Evolutionary conservation across 2,113 vertebrate species (phyloP).

Genomic region (Pipa parva): DNA sequence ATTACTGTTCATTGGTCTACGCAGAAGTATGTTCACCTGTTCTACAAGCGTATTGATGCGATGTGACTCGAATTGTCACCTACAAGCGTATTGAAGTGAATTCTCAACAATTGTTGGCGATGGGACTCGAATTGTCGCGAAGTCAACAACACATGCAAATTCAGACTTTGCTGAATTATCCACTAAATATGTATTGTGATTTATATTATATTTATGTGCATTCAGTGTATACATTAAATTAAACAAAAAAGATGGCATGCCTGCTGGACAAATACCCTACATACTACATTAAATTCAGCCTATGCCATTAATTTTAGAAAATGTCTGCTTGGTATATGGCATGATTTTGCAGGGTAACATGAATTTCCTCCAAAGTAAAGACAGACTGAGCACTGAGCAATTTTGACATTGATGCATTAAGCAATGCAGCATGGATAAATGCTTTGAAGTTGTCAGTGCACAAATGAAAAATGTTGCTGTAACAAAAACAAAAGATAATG

Average conservation of each 20-base stretch:
- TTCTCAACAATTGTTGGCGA: too few species aligned
- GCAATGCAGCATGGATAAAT: constrained; percentile 37
- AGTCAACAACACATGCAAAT: too few species aligned
- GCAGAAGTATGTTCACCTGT: too few species aligned
- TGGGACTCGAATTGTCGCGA: too few species aligned
- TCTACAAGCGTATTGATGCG: too few species aligned
- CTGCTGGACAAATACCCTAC: neutral
- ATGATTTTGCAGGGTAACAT: constrained; percentile 14
- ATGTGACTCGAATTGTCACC: too few species aligned
- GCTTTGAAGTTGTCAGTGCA: constrained; percentile 36
- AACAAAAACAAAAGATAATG: constrained; percentile 40
- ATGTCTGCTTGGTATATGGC: constrained; percentile 1
- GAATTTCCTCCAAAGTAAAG: constrained; percentile 25
- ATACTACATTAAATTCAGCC: too few species aligned
- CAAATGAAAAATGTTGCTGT: constrained; percentile 33
- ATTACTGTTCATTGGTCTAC: too few species aligned
- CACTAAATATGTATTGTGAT: too few species aligned
- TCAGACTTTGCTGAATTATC: too few species aligned
- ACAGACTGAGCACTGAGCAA: constrained; percentile 34
- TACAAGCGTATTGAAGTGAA: too few species aligned
- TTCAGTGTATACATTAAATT: neutral
- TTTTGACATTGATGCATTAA: constrained; percentile 42
- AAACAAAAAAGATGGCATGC: neutral
- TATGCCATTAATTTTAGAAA: neutral
- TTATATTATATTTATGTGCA: too few species aligned